Evolutionary conservation across 1,140 invertebrate species (phyloP).

Genomic region (Yoshiicerus persimilis): DNA sequence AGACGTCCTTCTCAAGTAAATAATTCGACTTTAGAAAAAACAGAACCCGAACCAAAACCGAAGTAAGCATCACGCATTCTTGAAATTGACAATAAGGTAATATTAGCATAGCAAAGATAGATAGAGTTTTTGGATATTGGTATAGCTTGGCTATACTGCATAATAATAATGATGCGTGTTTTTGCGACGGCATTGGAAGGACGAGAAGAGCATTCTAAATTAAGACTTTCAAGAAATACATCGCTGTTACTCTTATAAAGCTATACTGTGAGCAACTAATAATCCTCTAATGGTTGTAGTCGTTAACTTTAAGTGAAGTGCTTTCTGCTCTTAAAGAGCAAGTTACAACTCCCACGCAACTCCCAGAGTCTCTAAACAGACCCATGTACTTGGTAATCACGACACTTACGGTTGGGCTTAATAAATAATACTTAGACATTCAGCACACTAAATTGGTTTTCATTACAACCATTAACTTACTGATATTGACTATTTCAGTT

Average conservation of each 20-base stretch:
- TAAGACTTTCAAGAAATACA: not conserved
- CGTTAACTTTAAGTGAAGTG: not conserved
- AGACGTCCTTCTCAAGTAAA: not conserved
- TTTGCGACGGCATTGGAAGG: not conserved
- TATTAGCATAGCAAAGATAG: not conserved
- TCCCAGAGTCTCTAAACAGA: not conserved
- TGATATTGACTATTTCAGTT: too few relatives aligned
- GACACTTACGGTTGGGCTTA: too few relatives aligned
- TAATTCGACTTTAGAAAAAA: not conserved
- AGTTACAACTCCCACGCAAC: not conserved
- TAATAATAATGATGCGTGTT: not conserved
- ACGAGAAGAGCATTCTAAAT: not conserved
- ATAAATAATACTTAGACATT: not conserved
- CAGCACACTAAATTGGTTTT: too few relatives aligned
- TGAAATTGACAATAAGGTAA: not conserved
- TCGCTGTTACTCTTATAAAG: not conserved
- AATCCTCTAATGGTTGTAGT: not conserved
- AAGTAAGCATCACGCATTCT: too few relatives aligned
- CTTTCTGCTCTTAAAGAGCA: not conserved
- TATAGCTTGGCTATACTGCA: not conserved
- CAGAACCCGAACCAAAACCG: not conserved
- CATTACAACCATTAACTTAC: not conserved
- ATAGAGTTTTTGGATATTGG: not conserved
- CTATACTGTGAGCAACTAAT: not conserved
- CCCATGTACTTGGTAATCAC: not conserved